These are phyloP conservation scores for Girardia tigrina DNA, from an alignment of 2,888 invertebrate species.

Conservation along the genomic window DNA sequence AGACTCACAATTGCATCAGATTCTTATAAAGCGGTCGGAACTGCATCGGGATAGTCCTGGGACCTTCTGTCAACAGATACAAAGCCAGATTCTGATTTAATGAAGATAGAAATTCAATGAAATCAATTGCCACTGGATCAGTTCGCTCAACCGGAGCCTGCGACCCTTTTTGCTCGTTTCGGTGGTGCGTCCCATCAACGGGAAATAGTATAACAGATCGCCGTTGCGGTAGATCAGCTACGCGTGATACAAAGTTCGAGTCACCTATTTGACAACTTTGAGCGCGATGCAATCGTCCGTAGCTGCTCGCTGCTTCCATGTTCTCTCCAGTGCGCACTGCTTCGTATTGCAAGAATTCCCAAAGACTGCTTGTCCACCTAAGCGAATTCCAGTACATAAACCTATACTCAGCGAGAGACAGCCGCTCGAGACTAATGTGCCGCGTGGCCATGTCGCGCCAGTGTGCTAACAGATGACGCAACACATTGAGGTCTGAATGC, in stretches of 20 bases:
- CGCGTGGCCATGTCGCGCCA: background rate
- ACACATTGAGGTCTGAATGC: background rate
- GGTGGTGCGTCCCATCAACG: too few relatives aligned
- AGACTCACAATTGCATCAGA: background rate
- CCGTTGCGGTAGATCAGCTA: background rate
- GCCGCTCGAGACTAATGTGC: background rate
- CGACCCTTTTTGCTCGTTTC: background rate
- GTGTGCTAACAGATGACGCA: background rate
- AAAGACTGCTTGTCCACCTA: background rate
- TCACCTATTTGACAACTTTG: background rate
- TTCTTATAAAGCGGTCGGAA: slow-evolving; percentile 1
- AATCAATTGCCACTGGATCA: background rate
- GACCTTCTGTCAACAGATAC: background rate
- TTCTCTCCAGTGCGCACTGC: background rate
- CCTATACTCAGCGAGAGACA: background rate
- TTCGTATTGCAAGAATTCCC: background rate
- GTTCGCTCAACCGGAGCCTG: background rate
- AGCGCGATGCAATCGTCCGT: background rate
- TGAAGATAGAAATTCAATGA: background rate
- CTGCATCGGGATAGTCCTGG: background rate
- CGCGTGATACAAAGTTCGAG: background rate
- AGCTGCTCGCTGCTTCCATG: background rate
- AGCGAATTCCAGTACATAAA: background rate
- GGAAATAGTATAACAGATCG: too few relatives aligned
- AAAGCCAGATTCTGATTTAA: background rate